These are phyloP conservation scores for Hydractinia symbiolongicarpus DNA, from an alignment of 30 jellyfish, hydroid and myxozoan species.

Conservation along the genomic window DNA sequence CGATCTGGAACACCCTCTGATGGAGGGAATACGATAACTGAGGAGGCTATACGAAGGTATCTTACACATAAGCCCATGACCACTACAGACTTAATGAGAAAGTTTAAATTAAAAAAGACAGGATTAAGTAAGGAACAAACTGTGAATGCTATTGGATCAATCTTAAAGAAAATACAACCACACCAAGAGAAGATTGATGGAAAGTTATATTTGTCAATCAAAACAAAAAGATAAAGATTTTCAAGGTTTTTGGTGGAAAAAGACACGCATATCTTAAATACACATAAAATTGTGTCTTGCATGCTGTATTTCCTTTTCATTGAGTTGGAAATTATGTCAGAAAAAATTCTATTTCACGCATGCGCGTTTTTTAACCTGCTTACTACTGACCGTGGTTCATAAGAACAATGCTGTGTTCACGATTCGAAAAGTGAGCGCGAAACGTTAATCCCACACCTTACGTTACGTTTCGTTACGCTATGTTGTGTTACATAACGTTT, in stretches of 20 bases:
- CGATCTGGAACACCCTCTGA: constrained; percentile 32
- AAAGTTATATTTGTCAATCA: constrained; percentile 68
- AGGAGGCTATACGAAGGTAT: constrained; percentile 73
- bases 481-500: too few relatives aligned
- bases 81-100: constrained; percentile 81
- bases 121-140: constrained; percentile 84
- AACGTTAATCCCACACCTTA: too few relatives aligned
- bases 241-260: too few relatives aligned
- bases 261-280: too few relatives aligned
- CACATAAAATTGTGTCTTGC: background rate
- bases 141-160: constrained; percentile 81
- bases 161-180: constrained; percentile 74
- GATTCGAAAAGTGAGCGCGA: too few relatives aligned
- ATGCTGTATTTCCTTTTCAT: background rate
- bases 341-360: background rate
- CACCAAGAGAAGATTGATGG: constrained; percentile 70
- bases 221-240: constrained; percentile 28
- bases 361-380: background rate
- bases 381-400: background rate
- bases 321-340: background rate
- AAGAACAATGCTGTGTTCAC: background rate
- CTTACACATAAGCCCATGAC: constrained; percentile 95
- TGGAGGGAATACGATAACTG: constrained; percentile 47
- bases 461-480: too few relatives aligned
- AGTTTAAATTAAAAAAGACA: constrained; percentile 79